Evolutionary conservation across 2,797 vertebrate genomes (phyloP), one percentile per base, ranked within the genome.

Genomic region (Morus bassanus): DNA sequence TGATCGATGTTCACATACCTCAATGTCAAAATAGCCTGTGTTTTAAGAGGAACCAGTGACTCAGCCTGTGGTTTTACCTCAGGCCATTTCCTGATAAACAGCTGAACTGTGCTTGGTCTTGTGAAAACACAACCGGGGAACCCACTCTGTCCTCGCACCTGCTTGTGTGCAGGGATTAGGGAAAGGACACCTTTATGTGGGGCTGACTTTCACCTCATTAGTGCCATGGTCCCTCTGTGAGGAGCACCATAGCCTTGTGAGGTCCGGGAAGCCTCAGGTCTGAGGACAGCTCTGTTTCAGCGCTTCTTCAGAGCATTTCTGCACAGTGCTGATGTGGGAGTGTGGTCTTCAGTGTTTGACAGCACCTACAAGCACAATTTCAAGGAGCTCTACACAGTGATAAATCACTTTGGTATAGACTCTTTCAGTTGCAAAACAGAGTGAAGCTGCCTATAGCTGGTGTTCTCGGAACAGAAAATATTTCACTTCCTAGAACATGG

Each of bases 1-100:
- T 56, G 85, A 95, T 89, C 37, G 78, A 70, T 31, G 9, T 53
- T 86, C 18, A 12, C 80, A 63, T 91, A 95, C 95, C 93, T 95
- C 95, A 77, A 61, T 60, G 90, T 89, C 93, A 95, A 79, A 94
- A 91, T 86, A 93, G 64, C 76, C 50, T 45, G 54, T 91, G 72
- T 93, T 89, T 96, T 82, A 68, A 80, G 94, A 95, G 60, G 81
- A 96, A 68, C 91, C 35, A 54, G 74, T 97, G 96, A 96, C 89
- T 97, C 93, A 90, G 87, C 48, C 87, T 85, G 84, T 90, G 85
- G 91, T 96, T 97, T 97, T 95, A 75, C 91, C 78, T 69, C 80
- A n/a, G 91, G 76, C 87, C 83, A 19, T 95, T 97, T 96, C 95
- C 90, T 91, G 89, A 77, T 85, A 74, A 88, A 91, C 17, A 33